Conservation (phyloP, 2,797 vertebrate species). For the Galagoides demidoff region DNA sequence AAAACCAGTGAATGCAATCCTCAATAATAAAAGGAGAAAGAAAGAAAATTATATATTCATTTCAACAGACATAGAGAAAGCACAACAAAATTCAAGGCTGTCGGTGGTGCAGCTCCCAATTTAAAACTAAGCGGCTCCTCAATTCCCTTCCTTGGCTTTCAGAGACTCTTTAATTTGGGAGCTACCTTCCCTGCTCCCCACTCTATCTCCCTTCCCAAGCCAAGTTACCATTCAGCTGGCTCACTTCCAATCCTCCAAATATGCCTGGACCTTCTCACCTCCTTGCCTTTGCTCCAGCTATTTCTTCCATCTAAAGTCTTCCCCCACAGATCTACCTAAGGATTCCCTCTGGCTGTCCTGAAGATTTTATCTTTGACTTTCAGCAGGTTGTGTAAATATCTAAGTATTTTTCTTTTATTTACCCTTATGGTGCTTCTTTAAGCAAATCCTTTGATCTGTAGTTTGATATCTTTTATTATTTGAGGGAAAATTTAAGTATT, state of each 20-base stretch:
- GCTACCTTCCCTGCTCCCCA: neutral
- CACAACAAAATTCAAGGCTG: neutral
- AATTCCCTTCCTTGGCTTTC: too few relatives aligned
- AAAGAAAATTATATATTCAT: neutral
- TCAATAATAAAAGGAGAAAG: too few relatives aligned
- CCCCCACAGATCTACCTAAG: fast-evolving
- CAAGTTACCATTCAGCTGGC: neutral
- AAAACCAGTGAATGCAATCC: neutral
- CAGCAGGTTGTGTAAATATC: too few relatives aligned
- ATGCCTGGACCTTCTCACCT: fast-evolving
- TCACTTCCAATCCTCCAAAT: fast-evolving
- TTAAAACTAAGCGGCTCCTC: neutral
- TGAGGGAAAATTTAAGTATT: neutral
- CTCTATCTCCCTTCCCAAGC: fast-evolving
- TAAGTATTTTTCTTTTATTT: neutral
- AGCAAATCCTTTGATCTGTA: neutral
- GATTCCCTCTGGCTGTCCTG: neutral
- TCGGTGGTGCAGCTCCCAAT: too few relatives aligned
- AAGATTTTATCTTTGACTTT: neutral
- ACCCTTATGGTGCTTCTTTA: neutral
- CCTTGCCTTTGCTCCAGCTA: neutral
- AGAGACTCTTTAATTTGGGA: too few relatives aligned
- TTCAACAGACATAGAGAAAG: neutral
- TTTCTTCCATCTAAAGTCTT: neutral
- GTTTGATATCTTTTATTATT: too few relatives aligned